A percentile compares a stretch with the other conserved stretches of the same genome.
These are phyloP conservation scores for Tyrophagus putrescentiae DNA, from an alignment of 1,140 invertebrate genomes.

Conservation along the genomic window DNA sequence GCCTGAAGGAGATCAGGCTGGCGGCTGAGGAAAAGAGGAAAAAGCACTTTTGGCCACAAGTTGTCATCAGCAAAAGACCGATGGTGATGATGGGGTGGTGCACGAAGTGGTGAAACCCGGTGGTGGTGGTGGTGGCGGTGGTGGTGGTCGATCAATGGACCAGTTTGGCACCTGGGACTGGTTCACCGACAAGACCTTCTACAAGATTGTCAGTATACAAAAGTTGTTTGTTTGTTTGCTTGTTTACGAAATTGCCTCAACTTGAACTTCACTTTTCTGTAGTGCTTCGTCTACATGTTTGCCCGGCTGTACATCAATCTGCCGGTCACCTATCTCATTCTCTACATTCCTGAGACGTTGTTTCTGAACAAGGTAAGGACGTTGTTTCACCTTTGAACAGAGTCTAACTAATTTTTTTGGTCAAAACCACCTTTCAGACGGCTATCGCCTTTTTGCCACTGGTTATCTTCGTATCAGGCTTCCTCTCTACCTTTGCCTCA, in stretches of 20 bases:
- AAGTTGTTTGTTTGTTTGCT: no score
- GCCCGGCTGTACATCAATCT: background rate
- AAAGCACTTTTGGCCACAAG: no score
- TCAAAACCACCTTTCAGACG: background rate
- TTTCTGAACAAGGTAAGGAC: background rate
- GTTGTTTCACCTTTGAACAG: background rate
- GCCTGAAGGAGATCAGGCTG: no score
- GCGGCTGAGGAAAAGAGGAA: no score
- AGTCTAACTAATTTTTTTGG: background rate
- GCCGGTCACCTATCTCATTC: background rate
- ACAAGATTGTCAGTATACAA: conserved; percentile 6
- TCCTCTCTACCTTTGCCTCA: background rate
- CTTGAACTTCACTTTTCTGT: no score
- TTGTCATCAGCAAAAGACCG: no score
- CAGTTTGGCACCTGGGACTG: background rate
- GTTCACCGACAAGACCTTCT: background rate
- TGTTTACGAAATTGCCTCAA: no score
- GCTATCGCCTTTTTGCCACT: conserved; percentile 3
- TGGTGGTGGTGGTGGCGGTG: no score
- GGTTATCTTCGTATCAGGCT: background rate
- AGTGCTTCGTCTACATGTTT: conserved; percentile 4
- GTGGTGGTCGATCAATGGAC: conserved; percentile 10
- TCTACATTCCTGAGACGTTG: background rate
- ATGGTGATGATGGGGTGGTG: no score
- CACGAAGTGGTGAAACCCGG: no score